Evolutionary conservation across 2,888 invertebrate species (phyloP), one percentile per base, ranked within the genome.

Genomic region (Hydrotaea cyrtoneurina): DNA sequence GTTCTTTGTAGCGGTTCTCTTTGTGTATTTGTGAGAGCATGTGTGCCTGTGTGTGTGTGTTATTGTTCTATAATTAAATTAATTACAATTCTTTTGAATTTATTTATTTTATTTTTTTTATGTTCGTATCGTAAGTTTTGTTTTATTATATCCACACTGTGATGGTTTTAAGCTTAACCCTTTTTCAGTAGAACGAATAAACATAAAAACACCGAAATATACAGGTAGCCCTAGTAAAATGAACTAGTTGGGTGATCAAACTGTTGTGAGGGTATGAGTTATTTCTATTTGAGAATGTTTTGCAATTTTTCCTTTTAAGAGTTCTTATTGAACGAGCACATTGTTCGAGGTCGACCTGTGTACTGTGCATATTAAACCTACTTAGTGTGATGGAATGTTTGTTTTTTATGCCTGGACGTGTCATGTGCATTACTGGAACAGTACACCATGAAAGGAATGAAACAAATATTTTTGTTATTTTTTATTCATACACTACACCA

Each of bases 11-110:
- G 62, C 21, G 0, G 26, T 66, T 19, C 50, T n/a, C 3, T 39
- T 39, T 39, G 39, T 39, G 13, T 7, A 7, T 39, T 8, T 11
- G 39, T 39, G 39, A 39, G 39, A n/a, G n/a, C n/a, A n/a, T 36
- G 36, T 36, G 3, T 36, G 64, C 36, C 8, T 55, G 21, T 57
- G 55, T 39, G 19, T 73, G 53, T 39, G 17, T 79, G 53, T 53
- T 73, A 73, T 73, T 79, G 64, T 79, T 79, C 53, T 79, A 39
- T 73, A 79, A 79, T 79, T 79, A 79, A 79, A 72, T 78, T 78
- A 78, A 78, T 78, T 78, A 72, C 62, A 78, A 72, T 78, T 72
- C 78, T 72, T 78, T 78, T 78, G 72, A 72, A 78, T 78, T 78
- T 36, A 59, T 73, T 36, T 36, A 50, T 64, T 46, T n/a, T n/a